A percentile compares a stretch with the other conserved stretches of the same genome.
Conservation (phyloP, 2,113 vertebrate species). For the Paramormyrops kingsleyae region DNA sequence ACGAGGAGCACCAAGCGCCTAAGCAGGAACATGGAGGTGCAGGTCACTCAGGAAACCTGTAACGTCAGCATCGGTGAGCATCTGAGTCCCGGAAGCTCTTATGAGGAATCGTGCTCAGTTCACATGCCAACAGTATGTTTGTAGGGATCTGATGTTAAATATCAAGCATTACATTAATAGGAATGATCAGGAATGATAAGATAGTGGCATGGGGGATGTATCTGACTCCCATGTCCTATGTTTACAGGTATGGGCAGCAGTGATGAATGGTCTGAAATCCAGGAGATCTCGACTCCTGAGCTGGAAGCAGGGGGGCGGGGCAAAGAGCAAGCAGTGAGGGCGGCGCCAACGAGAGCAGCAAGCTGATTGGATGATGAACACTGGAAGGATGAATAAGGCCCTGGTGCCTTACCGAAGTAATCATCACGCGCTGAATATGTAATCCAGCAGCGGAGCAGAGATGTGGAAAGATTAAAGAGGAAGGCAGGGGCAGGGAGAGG, state of each 20-base stretch:
- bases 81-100: background rate
- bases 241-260: constrained; percentile 94
- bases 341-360: too few relatives aligned
- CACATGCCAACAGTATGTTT: background rate
- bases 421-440: too few relatives aligned
- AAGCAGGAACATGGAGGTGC: constrained; percentile 97
- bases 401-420: too few relatives aligned
- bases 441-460: too few relatives aligned
- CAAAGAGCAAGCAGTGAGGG: too few relatives aligned
- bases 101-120: background rate
- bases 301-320: too few relatives aligned
- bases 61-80: constrained; percentile 94
- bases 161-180: background rate
- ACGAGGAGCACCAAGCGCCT: constrained; percentile 75
- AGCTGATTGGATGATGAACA: too few relatives aligned
- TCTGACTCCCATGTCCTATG: constrained; percentile 15
- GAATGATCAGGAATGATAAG: background rate
- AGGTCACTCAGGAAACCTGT: constrained; percentile 93
- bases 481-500: too few relatives aligned
- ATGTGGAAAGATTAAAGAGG: too few relatives aligned
- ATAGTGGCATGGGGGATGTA: background rate
- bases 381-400: too few relatives aligned
- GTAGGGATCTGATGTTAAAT: background rate
- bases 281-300: constrained; percentile 91
- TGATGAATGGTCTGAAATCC: constrained; percentile 93